Evolutionary conservation across 2,113 vertebrate species (phyloP).

Genomic region (Colius striatus): DNA sequence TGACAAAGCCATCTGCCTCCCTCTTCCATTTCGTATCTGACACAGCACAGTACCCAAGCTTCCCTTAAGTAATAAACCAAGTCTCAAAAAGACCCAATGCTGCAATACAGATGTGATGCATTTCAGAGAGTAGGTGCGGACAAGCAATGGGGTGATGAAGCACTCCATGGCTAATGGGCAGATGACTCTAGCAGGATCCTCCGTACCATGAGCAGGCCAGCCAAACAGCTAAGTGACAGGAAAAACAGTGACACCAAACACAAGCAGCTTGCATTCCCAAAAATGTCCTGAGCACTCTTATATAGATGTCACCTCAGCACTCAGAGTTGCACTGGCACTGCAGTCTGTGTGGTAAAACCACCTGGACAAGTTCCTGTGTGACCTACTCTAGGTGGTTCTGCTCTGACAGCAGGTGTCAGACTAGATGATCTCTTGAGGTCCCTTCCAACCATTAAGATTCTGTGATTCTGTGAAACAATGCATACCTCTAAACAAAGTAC

Average conservation of each 20-base stretch:
- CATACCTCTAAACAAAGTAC: not conserved
- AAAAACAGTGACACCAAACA: not conserved
- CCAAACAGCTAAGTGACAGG: not conserved
- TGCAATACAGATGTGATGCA: not conserved
- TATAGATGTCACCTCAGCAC: not conserved
- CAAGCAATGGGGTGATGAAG: not conserved
- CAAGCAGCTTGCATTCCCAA: not conserved
- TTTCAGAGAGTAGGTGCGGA: not conserved
- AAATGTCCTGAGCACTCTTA: not conserved
- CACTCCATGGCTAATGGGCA: not conserved
- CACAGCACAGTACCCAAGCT: not conserved
- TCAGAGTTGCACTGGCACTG: not conserved
- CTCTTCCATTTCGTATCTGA: not conserved
- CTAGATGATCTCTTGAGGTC: no score
- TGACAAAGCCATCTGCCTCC: not conserved
- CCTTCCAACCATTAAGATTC: no score
- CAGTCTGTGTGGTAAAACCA: not conserved
- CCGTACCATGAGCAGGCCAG: not conserved
- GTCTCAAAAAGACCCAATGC: not conserved
- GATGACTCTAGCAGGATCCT: not conserved
- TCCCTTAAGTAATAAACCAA: not conserved
- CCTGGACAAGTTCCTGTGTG: no score
- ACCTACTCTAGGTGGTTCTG: no score
- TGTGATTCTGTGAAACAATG: not conserved
- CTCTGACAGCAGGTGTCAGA: no score